Evolutionary conservation across 2,888 invertebrate genomes (phyloP).

Genomic region (Eupsilia transversa): DNA sequence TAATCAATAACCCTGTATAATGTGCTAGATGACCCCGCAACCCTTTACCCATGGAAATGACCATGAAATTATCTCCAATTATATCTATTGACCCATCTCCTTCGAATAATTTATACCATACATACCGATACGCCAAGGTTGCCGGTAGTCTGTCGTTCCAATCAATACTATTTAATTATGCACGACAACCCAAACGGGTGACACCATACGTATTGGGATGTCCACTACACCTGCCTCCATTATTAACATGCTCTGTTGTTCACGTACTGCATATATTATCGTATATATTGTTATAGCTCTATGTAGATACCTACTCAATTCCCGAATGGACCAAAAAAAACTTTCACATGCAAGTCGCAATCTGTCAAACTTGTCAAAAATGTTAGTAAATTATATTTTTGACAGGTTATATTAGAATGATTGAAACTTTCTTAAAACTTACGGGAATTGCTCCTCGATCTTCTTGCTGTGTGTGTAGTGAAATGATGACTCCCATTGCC

Average conservation of each 20-base stretch:
- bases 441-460: too few relatives aligned
- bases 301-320: not conserved
- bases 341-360: too few relatives aligned
- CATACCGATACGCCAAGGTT: constrained; percentile 38
- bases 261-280: constrained; percentile 8
- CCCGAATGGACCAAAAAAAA: constrained; percentile 6
- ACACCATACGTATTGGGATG: constrained; percentile 7
- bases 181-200: constrained; percentile 33
- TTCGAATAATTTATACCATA: constrained; percentile 26
- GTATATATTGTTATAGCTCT: not conserved
- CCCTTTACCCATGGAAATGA: not conserved
- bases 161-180: constrained; percentile 61
- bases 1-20: too few relatives aligned
- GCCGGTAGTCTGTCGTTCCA: constrained; percentile 23
- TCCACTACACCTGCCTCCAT: constrained; percentile 7
- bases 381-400: too few relatives aligned
- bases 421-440: too few relatives aligned
- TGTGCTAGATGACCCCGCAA: too few relatives aligned
- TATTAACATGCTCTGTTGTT: constrained; percentile 30
- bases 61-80: constrained; percentile 18
- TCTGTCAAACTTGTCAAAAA: too few relatives aligned
- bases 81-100: not conserved
- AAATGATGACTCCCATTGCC: constrained; percentile 11
- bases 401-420: too few relatives aligned
- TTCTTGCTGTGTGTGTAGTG: too few relatives aligned